phyloP scores from a whole-genome alignment of 2,888 invertebrate genomes.

The Aspidiotus destructor region DNA sequence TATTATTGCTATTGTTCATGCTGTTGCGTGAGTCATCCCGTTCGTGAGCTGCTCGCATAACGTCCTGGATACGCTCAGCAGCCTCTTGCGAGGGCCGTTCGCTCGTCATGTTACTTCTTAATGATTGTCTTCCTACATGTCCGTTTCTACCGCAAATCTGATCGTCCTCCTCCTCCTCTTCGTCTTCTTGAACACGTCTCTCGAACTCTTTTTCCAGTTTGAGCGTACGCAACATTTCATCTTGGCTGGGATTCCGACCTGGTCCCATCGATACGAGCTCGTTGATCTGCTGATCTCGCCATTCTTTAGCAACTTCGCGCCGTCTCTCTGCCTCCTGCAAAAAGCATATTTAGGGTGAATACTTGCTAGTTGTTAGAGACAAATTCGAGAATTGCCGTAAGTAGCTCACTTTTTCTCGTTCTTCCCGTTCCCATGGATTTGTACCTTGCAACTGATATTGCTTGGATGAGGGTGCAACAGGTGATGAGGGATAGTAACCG shows the following conservation, averaged over 20 bases:
- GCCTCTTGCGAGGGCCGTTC: constrained; percentile 38
- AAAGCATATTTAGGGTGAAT: background rate
- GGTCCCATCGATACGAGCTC: constrained; percentile 59
- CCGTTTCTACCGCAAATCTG: constrained; percentile 39
- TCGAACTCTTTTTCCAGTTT: constrained; percentile 91
- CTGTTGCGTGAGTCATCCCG: constrained; percentile 37
- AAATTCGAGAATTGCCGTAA: background rate
- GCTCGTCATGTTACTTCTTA: no score
- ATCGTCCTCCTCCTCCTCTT: constrained; percentile 60
- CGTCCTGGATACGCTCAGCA: constrained; percentile 46
- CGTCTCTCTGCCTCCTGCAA: constrained; percentile 56
- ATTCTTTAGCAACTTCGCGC: constrained; percentile 62
- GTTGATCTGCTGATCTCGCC: constrained; percentile 78
- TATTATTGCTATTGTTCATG: constrained; percentile 19
- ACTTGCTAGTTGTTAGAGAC: background rate
- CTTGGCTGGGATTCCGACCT: constrained; percentile 65
- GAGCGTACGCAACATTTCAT: constrained; percentile 77
- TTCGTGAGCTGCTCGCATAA: constrained; percentile 45
- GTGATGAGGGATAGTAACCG: constrained; percentile 53
- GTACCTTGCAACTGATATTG: constrained; percentile 46
- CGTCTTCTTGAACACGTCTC: constrained; percentile 72
- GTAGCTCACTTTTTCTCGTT: constrained; percentile 60
- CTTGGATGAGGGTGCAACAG: constrained; percentile 42
- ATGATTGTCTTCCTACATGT: no score
- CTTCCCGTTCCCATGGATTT: constrained; percentile 90